phyloP scores from a whole-genome alignment of 2,113 vertebrate genomes.

The Catharus minimus region DNA sequence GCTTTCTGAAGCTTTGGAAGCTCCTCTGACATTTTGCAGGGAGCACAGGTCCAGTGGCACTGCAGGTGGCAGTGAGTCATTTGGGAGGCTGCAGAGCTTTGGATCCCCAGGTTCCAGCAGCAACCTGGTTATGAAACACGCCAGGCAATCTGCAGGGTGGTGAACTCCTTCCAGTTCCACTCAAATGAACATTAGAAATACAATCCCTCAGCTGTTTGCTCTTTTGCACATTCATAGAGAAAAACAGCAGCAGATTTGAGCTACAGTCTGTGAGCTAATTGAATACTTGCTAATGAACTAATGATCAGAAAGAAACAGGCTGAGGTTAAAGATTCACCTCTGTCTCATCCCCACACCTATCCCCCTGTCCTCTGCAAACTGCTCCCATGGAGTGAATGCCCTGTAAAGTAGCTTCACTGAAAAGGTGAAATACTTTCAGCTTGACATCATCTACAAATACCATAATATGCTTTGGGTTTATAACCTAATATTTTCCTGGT shows the following conservation, averaged over 20 bases:
- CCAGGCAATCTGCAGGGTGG: neutral
- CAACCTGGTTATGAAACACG: constrained; percentile 20
- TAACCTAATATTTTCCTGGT: constrained; percentile 75
- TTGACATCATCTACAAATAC: constrained; percentile 78
- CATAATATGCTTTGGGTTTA: constrained; percentile 78
- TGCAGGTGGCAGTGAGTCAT: constrained; percentile 8
- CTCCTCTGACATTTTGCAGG: neutral
- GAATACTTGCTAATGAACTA: neutral
- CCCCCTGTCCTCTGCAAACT: neutral
- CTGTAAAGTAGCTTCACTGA: constrained; percentile 71
- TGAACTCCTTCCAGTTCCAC: constrained; percentile 45
- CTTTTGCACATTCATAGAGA: neutral
- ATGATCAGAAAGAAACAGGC: neutral
- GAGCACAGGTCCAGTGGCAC: neutral
- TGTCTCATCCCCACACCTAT: neutral
- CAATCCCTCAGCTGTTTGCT: constrained; percentile 28
- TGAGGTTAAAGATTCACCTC: constrained; percentile 23
- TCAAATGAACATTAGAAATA: constrained; percentile 31
- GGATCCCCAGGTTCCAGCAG: neutral
- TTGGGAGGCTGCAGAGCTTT: constrained; percentile 18
- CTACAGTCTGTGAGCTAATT: neutral
- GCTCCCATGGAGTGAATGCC: constrained; percentile 38
- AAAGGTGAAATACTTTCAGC: constrained; percentile 75
- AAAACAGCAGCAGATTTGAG: constrained; percentile 3
- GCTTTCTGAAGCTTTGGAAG: neutral